These are phyloP conservation scores for Abramis brama DNA, from an alignment of 2,113 vertebrate species.

Conservation along the genomic window DNA sequence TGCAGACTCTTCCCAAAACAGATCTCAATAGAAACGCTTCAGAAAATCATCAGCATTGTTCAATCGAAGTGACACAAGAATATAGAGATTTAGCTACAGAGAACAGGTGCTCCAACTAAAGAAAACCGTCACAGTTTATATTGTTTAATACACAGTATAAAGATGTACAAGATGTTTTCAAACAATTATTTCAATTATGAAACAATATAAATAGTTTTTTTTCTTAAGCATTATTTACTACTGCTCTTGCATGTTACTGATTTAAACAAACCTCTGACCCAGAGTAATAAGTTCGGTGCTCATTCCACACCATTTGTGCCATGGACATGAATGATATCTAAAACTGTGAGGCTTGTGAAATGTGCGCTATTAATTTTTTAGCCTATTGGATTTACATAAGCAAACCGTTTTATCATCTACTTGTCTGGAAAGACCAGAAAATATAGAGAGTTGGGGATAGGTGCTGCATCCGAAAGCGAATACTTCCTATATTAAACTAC, in stretches of 20 bases:
- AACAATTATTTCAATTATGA: background rate
- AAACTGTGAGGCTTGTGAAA: background rate
- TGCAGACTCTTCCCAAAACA: slow-evolving; percentile 4
- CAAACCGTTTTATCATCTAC: background rate
- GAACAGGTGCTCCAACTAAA: slow-evolving; percentile 2
- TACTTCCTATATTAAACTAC: too few relatives aligned
- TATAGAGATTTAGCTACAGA: slow-evolving; percentile 8
- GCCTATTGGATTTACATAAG: background rate
- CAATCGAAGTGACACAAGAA: background rate
- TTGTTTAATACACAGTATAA: background rate
- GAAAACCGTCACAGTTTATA: slow-evolving; percentile 4
- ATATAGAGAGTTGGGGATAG: background rate
- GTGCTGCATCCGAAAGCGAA: too few relatives aligned
- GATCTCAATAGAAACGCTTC: slow-evolving; percentile 28
- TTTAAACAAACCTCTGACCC: background rate
- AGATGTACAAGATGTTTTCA: background rate
- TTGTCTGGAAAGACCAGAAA: background rate
- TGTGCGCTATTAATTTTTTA: background rate
- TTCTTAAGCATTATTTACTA: background rate
- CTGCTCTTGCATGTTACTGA: background rate
- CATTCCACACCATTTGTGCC: background rate
- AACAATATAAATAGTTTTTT: background rate
- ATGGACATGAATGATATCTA: background rate
- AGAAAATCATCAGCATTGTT: background rate
- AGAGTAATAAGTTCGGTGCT: background rate